A percentile compares a stretch with the other conserved stretches of the same genome.
These are phyloP conservation scores for Xiphophorus maculatus DNA, from an alignment of 2,113 vertebrate genomes.

Conservation along the genomic window DNA sequence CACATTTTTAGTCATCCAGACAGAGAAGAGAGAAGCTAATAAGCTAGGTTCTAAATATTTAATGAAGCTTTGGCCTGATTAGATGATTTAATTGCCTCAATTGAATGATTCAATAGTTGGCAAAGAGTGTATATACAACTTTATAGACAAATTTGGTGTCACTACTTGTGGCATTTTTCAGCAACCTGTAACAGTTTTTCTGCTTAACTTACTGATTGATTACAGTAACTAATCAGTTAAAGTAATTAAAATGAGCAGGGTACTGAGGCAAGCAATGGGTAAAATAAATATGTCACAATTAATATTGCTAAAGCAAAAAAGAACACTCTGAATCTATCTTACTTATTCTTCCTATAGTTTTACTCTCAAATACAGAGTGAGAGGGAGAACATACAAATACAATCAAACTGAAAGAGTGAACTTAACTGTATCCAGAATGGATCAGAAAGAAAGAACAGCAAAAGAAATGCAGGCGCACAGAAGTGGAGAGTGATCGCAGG, in stretches of 20 bases:
- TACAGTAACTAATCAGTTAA: conserved; percentile 27
- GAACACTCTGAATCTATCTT: conserved; percentile 15
- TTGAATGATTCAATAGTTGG: conserved; percentile 76
- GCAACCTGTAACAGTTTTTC: conserved; percentile 32
- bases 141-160: conserved; percentile 44
- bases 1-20: conserved; percentile 54
- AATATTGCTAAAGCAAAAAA: neutral
- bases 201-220: conserved; percentile 55
- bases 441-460: conserved; percentile 64
- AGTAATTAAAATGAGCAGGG: conserved; percentile 21
- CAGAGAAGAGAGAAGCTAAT: conserved; percentile 67
- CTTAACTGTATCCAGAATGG: conserved; percentile 62
- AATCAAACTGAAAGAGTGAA: conserved; percentile 67
- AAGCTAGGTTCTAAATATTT: conserved; percentile 74
- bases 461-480: conserved; percentile 64
- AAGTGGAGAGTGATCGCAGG: conserved; percentile 53
- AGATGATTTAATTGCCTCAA: conserved; percentile 75
- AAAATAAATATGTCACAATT: conserved; percentile 6
- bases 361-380: conserved; percentile 22
- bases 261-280: neutral
- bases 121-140: conserved; percentile 32
- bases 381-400: conserved; percentile 58
- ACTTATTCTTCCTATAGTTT: conserved; percentile 36
- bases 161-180: conserved; percentile 22
- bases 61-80: conserved; percentile 72